These are phyloP conservation scores for Campoplex nolae DNA, from an alignment of 2,888 invertebrate genomes.

Conservation along the genomic window DNA sequence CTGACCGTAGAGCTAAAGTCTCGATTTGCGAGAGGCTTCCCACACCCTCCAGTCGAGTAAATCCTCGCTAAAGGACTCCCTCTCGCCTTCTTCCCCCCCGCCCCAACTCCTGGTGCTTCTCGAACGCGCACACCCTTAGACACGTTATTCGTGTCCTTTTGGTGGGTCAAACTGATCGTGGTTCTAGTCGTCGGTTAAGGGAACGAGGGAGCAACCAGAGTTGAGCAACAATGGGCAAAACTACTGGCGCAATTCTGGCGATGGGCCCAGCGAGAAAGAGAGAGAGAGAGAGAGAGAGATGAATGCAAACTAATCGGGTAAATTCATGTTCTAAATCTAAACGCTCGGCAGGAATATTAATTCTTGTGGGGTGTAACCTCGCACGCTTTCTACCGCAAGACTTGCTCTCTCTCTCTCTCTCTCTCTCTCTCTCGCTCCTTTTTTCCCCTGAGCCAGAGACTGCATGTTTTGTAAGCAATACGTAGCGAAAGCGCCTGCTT, in stretches of 20 bases:
- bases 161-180: conserved; percentile 40
- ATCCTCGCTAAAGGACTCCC: conserved; percentile 70
- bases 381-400: conserved; percentile 47
- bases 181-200: conserved; percentile 42
- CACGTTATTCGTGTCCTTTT: conserved; percentile 4
- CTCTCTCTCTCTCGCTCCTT: conserved; percentile 23
- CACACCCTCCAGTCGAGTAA: conserved; percentile 71
- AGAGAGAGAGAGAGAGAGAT: conserved; percentile 47
- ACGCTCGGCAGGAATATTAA: conserved; percentile 83
- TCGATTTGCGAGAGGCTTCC: conserved; percentile 72
- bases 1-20: conserved; percentile 75
- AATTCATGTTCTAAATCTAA: conserved; percentile 84
- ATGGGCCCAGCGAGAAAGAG: conserved; percentile 29
- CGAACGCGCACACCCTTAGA: neutral
- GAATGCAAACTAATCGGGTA: conserved; percentile 83
- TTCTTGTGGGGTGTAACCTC: conserved; percentile 71
- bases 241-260: conserved; percentile 62
- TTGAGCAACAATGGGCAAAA: conserved; percentile 59
- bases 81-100: conserved; percentile 16
- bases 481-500: conserved; percentile 55
- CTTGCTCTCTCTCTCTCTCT: conserved; percentile 28
- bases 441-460: conserved; percentile 20
- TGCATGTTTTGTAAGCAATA: conserved; percentile 65
- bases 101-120: conserved; percentile 12
- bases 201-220: neutral